These are phyloP conservation scores for Hemicentrotus pulcherrimus DNA, from an alignment of 35 echinoderm and acorn worm genomes.

Conservation along the genomic window DNA sequence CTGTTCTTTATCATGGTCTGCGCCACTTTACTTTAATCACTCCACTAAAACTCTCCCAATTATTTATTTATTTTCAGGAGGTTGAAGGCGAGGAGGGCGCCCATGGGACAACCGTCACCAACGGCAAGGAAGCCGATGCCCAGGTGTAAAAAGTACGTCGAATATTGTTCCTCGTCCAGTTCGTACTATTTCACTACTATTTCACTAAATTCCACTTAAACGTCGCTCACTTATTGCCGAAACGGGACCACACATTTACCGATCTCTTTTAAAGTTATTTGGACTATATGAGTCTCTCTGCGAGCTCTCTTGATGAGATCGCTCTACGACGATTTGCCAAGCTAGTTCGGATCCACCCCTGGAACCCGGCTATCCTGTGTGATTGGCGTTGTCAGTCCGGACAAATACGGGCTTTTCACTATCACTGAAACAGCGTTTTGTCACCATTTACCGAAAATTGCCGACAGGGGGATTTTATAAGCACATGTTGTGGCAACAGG, in stretches of 20 bases:
- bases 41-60: neutral
- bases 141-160: neutral
- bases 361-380: too few species aligned
- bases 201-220: neutral
- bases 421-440: too few species aligned
- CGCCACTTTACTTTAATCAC: neutral
- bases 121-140: conserved; percentile 5
- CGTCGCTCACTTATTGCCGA: neutral
- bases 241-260: neutral
- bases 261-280: neutral
- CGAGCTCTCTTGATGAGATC: too few species aligned
- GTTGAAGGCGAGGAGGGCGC: neutral
- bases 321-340: too few species aligned
- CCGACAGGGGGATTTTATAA: too few species aligned
- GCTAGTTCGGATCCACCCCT: too few species aligned
- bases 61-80: neutral
- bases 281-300: too few species aligned
- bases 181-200: neutral
- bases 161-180: too few species aligned
- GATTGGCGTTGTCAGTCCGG: too few species aligned
- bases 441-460: too few species aligned
- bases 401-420: too few species aligned
- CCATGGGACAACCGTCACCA: neutral
- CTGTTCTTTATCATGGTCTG: neutral
- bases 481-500: too few species aligned